These are phyloP conservation scores for Petrocephalus sullivani DNA, from an alignment of 2,797 vertebrate genomes.

Conservation along the genomic window DNA sequence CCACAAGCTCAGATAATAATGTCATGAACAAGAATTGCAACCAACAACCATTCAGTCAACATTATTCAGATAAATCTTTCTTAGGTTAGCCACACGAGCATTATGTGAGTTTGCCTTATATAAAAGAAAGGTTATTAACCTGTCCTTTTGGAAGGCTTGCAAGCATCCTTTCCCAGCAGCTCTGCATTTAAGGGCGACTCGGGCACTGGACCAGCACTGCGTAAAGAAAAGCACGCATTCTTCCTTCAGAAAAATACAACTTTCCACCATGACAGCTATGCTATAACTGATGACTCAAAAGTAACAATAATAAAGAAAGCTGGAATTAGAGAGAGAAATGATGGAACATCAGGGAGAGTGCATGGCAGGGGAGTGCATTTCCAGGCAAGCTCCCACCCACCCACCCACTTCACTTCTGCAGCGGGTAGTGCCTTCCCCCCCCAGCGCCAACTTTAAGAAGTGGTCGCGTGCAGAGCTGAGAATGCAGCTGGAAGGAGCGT, in stretches of 20 bases:
- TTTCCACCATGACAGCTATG: conserved; percentile 53
- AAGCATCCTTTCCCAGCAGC: conserved; percentile 50
- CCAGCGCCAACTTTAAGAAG: conserved; percentile 15
- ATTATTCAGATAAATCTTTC: conserved; percentile 6
- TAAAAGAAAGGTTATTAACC: conserved; percentile 44
- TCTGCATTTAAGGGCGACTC: conserved; percentile 68
- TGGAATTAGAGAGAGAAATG: conserved; percentile 44
- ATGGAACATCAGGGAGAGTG: conserved; percentile 18
- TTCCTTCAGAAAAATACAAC: conserved; percentile 53
- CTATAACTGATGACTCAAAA: conserved; percentile 49
- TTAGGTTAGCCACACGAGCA: not conserved
- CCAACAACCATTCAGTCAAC: not conserved
- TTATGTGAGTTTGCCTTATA: not conserved
- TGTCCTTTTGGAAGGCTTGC: conserved; percentile 49
- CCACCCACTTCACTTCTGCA: conserved; percentile 23
- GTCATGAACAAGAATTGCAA: not conserved
- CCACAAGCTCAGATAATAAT: not conserved
- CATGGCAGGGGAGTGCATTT: not conserved
- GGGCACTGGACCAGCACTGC: conserved; percentile 59
- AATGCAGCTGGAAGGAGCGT: not conserved
- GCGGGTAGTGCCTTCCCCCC: conserved; percentile 23
- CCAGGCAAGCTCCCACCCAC: conserved; percentile 23
- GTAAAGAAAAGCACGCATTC: conserved; percentile 28
- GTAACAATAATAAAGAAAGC: conserved; percentile 28
- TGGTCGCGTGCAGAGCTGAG: not conserved